Percentiles rank a stretch among this genome's conserved stretches.
phyloP scores from a whole-genome alignment of 35 echinoderm and acorn worm genomes.

The Heliocidaris tuberculata region DNA sequence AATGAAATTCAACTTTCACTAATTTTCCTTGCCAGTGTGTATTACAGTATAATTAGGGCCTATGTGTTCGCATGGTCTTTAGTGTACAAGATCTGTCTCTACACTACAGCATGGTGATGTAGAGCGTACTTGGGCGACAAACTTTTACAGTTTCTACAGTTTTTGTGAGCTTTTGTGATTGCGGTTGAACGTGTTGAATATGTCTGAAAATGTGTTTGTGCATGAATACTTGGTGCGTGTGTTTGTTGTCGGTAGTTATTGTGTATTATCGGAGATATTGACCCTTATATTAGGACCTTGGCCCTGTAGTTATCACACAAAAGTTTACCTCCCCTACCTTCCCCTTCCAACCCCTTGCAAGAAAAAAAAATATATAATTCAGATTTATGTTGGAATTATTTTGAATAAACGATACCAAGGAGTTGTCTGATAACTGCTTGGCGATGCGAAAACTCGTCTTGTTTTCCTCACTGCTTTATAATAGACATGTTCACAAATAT shows the following conservation, averaged over 20 bases:
- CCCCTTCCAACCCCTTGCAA: not conserved
- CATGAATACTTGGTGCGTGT: not conserved
- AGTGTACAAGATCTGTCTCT: no score
- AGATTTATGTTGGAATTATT: no score
- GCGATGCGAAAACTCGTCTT: not conserved
- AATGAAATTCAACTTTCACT: no score
- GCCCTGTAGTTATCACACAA: not conserved
- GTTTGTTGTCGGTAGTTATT: not conserved
- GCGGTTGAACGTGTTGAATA: not conserved
- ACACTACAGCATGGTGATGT: not conserved
- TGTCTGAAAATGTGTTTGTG: not conserved
- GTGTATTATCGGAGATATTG: not conserved
- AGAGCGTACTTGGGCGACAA: not conserved
- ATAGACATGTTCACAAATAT: no score
- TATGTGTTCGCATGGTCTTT: no score
- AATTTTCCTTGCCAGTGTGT: no score
- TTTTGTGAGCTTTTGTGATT: not conserved
- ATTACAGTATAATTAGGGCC: no score
- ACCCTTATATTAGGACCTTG: not conserved
- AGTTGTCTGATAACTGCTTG: conserved; percentile 4
- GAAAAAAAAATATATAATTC: not conserved
- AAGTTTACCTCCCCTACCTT: not conserved
- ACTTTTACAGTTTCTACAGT: no score
- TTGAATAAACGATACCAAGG: not conserved
- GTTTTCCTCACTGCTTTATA: no score